phyloP scores from a whole-genome alignment of 35 echinoderm and acorn worm genomes.

The Anneissia japonica region DNA sequence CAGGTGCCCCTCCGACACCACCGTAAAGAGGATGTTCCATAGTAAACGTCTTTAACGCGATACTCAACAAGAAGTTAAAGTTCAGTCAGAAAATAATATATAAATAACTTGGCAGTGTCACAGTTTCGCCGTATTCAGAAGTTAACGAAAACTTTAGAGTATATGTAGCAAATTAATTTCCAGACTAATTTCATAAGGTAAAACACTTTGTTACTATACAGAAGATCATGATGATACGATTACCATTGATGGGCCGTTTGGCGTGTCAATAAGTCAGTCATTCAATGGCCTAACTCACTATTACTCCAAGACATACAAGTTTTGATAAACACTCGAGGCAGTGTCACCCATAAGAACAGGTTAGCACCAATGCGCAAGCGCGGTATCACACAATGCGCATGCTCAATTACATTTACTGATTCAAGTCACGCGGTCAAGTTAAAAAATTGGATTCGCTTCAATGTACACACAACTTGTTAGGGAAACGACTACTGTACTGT shows the following conservation, averaged over 20 bases:
- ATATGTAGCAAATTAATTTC: neutral
- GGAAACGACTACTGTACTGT: no score
- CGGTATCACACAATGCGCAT: neutral
- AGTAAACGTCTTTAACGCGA: neutral
- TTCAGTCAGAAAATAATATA: neutral
- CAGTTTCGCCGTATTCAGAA: no score
- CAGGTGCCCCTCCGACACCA: neutral
- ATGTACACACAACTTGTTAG: no score
- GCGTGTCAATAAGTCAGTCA: neutral
- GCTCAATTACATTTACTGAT: neutral
- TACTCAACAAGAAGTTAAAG: neutral
- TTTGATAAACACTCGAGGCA: neutral
- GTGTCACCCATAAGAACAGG: neutral
- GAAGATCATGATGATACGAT: neutral
- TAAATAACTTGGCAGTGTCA: neutral
- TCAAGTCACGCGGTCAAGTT: neutral
- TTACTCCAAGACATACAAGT: neutral
- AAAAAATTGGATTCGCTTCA: neutral
- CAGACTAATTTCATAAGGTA: neutral
- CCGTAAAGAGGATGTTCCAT: neutral
- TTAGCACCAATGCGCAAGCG: neutral
- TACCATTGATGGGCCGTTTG: neutral
- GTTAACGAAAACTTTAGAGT: neutral
- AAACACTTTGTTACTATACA: neutral
- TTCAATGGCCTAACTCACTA: slow-evolving; percentile 1